A percentile compares a stretch with the other conserved stretches of the same genome.
phyloP scores from a whole-genome alignment of 1,140 invertebrate genomes.

The Saccostrea glomerata region DNA sequence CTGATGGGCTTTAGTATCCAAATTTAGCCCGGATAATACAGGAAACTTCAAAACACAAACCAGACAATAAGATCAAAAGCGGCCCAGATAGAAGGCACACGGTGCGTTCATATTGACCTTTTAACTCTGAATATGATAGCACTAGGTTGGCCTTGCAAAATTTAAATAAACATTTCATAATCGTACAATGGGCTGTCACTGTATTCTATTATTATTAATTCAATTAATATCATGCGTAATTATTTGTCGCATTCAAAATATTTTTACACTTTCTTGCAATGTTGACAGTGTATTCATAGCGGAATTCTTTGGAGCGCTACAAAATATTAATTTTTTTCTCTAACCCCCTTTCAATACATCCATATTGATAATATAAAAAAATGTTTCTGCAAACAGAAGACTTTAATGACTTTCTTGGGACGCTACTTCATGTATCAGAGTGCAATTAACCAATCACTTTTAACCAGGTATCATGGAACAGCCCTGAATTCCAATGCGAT shows the following conservation, averaged over 20 bases:
- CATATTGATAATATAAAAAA: slow-evolving; percentile 36
- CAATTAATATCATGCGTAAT: slow-evolving; percentile 35
- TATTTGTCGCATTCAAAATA: slow-evolving; percentile 41
- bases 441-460: slow-evolving; percentile 34
- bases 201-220: slow-evolving; percentile 42
- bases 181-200: slow-evolving; percentile 36
- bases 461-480: slow-evolving; percentile 29
- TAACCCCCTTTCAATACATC: slow-evolving; percentile 21
- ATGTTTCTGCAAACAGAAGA: slow-evolving; percentile 27
- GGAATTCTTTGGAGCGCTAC: slow-evolving; percentile 30
- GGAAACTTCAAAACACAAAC: slow-evolving; percentile 29
- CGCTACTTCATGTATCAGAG: slow-evolving; percentile 33
- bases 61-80: slow-evolving; percentile 37
- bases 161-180: slow-evolving; percentile 50
- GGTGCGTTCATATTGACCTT: slow-evolving; percentile 43
- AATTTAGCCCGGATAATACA: slow-evolving; percentile 35
- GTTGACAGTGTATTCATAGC: slow-evolving; percentile 20
- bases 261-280: slow-evolving; percentile 42
- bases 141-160: slow-evolving; percentile 35
- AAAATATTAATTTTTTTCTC: slow-evolving; percentile 37
- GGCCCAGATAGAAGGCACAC: slow-evolving; percentile 35
- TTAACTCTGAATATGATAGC: slow-evolving; percentile 45
- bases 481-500: slow-evolving; percentile 20
- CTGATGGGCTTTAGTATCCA: slow-evolving; percentile 30
- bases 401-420: slow-evolving; percentile 31